Evolutionary conservation across 92 coral and sea anemone species (phyloP).

Genomic region (Palythoa grandiflora): DNA sequence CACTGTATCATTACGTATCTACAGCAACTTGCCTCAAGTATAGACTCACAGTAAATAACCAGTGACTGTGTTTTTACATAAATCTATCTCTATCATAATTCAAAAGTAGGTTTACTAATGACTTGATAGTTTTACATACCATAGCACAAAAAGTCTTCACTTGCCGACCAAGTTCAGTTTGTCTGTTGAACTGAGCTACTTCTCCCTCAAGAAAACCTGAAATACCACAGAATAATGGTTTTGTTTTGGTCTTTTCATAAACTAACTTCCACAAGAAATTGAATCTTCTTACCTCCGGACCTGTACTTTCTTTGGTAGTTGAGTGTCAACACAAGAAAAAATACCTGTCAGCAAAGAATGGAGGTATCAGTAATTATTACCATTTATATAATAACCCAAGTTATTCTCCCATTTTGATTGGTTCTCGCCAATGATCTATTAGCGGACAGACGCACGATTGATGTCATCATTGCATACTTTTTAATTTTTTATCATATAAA

Average conservation of each 20-base stretch:
- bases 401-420: no score
- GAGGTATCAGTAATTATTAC: not conserved
- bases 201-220: slow-evolving; percentile 42
- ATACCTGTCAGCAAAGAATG: slow-evolving; percentile 38
- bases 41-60: no score
- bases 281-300: slow-evolving; percentile 50
- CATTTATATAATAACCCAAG: no score
- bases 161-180: not conserved
- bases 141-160: not conserved
- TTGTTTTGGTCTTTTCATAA: not conserved
- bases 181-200: slow-evolving; percentile 25
- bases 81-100: no score
- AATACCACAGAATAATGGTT: not conserved
- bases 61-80: no score
- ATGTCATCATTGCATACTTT: no score
- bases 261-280: not conserved
- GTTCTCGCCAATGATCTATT: no score
- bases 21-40: no score
- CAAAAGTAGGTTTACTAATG: no score
- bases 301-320: slow-evolving; percentile 62
- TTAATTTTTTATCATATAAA: no score
- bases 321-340: slow-evolving; percentile 49
- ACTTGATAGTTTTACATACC: slow-evolving; percentile 1
- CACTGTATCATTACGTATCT: no score
- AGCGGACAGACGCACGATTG: no score